Percentiles rank a stretch among this genome's conserved stretches.
These are phyloP conservation scores for Gryllus bimaculatus DNA, from an alignment of 1,140 invertebrate genomes.

Conservation along the genomic window DNA sequence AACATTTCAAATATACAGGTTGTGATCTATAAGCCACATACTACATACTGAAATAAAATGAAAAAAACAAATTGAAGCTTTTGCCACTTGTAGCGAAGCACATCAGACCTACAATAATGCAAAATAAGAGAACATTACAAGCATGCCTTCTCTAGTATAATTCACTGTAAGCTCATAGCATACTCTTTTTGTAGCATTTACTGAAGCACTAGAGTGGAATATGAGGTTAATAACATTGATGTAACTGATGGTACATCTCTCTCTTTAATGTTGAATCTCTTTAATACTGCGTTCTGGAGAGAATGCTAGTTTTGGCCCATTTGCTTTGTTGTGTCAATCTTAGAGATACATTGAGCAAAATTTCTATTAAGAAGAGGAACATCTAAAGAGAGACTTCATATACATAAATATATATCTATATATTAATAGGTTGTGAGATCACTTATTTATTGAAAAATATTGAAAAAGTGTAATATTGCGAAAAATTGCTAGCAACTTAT, in stretches of 20 bases:
- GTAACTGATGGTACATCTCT: neutral
- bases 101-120: neutral
- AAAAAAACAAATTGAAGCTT: neutral
- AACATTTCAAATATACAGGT: neutral
- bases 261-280: neutral
- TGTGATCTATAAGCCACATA: neutral
- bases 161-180: conserved; percentile 1
- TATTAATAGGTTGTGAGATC: neutral
- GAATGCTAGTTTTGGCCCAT: neutral
- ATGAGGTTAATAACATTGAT: conserved; percentile 1
- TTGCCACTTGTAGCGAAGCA: neutral
- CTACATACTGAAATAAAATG: neutral
- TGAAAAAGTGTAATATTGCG: neutral
- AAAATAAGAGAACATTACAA: neutral
- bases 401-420: neutral
- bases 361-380: neutral
- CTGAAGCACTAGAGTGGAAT: conserved; percentile 1
- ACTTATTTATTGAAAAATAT: conserved; percentile 6
- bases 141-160: neutral
- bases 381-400: conserved; percentile 5
- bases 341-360: neutral
- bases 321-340: neutral
- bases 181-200: conserved; percentile 2
- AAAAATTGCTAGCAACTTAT: neutral
- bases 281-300: neutral